Evolutionary conservation across 2,888 invertebrate genomes (phyloP).

Genomic region (Argyresthia goedartella): DNA sequence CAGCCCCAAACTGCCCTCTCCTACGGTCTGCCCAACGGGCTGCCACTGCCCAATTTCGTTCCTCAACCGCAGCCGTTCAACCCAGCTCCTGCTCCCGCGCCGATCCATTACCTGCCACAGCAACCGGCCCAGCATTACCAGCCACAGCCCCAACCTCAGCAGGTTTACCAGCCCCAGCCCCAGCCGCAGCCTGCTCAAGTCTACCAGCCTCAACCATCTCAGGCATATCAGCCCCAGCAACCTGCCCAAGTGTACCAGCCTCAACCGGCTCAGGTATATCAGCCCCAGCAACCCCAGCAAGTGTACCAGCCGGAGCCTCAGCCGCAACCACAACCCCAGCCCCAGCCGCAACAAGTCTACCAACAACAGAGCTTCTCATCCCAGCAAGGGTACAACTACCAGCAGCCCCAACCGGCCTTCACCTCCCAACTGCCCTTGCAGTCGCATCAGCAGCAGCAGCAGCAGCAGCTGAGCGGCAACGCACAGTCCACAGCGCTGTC

Average conservation of each 20-base stretch:
- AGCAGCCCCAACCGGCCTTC: conserved; percentile 16
- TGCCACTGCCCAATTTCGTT: background rate
- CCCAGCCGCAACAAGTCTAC: background rate
- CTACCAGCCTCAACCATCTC: background rate
- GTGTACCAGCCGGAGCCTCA: conserved; percentile 10
- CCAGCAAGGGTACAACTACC: conserved; percentile 20
- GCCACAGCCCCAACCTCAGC: conserved; percentile 8
- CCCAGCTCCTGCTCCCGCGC: conserved; percentile 2
- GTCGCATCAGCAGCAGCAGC: conserved; percentile 14
- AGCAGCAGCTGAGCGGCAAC: conserved; percentile 14
- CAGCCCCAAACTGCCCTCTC: conserved; percentile 15
- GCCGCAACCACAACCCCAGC: conserved; percentile 1
- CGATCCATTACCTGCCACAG: background rate
- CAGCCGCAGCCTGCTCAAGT: conserved; percentile 4
- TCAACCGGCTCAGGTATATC: background rate
- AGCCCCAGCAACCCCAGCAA: conserved; percentile 3
- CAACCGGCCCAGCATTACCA: conserved; percentile 4
- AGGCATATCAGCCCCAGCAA: background rate
- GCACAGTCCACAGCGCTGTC: conserved; percentile 25
- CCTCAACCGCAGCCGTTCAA: background rate
- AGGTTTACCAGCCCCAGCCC: conserved; percentile 6
- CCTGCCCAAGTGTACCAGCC: conserved; percentile 7
- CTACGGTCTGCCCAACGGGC: background rate
- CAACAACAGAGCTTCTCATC: background rate
- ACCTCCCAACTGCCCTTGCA: conserved; percentile 24